Conservation (phyloP, 2,113 vertebrate genomes). For the Syngnathus floridae region DNA sequence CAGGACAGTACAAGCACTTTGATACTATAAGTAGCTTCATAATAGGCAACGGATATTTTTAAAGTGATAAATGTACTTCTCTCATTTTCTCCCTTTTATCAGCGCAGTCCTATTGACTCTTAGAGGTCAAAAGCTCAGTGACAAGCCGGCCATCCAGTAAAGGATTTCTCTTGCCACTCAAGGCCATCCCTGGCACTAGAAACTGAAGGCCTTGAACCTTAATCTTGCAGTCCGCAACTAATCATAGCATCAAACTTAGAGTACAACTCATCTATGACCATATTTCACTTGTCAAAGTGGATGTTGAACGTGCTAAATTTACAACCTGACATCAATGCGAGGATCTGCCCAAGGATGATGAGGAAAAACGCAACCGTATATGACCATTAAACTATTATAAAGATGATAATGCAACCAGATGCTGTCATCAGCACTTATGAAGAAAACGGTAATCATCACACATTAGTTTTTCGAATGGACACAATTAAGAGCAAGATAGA, state of each 20-base stretch:
- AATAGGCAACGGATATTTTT: background rate
- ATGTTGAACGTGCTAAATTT: background rate
- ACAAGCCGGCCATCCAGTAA: conserved; percentile 1
- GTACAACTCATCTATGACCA: background rate
- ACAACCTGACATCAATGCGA: background rate
- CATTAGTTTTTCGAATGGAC: conserved; percentile 8
- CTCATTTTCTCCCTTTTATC: background rate
- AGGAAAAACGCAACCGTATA: background rate
- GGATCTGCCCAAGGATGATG: background rate
- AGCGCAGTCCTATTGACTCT: background rate
- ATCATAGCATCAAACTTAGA: conserved; percentile 8
- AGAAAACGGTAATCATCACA: conserved; percentile 6
- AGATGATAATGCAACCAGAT: background rate
- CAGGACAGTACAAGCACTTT: background rate
- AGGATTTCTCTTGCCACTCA: conserved; percentile 9
- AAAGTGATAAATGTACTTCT: background rate
- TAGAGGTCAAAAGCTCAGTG: conserved; percentile 12
- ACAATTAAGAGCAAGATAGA: conserved; percentile 12
- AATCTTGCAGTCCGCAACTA: conserved; percentile 2
- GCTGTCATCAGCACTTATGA: conserved; percentile 9
- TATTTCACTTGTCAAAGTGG: background rate
- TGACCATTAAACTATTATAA: background rate
- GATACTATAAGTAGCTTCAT: background rate
- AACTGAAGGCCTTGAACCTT: conserved; percentile 25
- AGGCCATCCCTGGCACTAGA: conserved; percentile 17